phyloP scores from a whole-genome alignment of 2,888 invertebrate genomes.

The Apomyelois bistriatella region DNA sequence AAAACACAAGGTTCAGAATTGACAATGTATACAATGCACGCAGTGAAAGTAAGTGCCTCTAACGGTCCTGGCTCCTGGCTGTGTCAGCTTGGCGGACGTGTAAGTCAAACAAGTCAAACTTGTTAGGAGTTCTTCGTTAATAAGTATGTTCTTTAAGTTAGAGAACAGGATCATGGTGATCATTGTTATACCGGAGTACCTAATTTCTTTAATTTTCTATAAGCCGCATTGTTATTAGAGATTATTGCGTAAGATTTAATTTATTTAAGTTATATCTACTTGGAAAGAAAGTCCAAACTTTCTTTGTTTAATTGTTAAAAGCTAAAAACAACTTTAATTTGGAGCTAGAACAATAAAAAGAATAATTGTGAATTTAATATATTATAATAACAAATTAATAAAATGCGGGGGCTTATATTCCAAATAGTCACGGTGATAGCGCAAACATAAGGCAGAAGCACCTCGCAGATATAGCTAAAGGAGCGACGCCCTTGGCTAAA shows the following conservation, averaged over 20 bases:
- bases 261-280: too few species aligned
- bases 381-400: constrained; percentile 1
- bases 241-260: too few species aligned
- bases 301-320: not conserved
- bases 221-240: too few species aligned
- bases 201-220: too few species aligned
- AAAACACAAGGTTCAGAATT: not conserved
- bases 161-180: not conserved
- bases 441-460: constrained; percentile 23
- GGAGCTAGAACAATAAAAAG: not conserved
- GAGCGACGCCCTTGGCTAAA: constrained; percentile 75
- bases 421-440: constrained; percentile 39
- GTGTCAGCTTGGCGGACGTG: constrained; percentile 24
- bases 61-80: constrained; percentile 32
- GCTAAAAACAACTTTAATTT: too few species aligned
- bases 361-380: not conserved
- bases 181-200: too few species aligned
- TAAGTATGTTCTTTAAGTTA: not conserved
- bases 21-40: constrained; percentile 26
- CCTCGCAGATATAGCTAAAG: constrained; percentile 26
- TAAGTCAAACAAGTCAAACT: constrained; percentile 15
- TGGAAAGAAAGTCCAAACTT: too few species aligned
- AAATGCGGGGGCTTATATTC: too few species aligned
- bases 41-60: constrained; percentile 34
- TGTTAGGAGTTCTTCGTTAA: constrained; percentile 15